Conservation (phyloP, 2,888 invertebrate genomes). For the Myopa tessellatipennis region DNA sequence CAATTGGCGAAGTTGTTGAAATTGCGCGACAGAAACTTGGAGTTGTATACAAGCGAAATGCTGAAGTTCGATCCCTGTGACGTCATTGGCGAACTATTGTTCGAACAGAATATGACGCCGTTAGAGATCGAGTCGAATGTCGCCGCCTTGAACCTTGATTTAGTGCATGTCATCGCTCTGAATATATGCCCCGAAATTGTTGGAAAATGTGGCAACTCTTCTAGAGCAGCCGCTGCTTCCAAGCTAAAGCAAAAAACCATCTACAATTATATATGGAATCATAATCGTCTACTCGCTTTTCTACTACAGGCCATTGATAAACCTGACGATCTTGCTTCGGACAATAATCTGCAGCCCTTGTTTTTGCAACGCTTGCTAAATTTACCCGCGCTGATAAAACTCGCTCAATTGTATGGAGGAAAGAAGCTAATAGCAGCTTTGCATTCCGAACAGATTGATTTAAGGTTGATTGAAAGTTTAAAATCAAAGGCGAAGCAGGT, state of each 20-base stretch:
- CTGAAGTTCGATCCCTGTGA: slow-evolving; percentile 69
- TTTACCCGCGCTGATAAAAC: slow-evolving; percentile 52
- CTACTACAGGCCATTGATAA: slow-evolving; percentile 56
- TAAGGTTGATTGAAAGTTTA: slow-evolving; percentile 48
- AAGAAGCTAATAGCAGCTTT: slow-evolving; percentile 58
- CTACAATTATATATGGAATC: slow-evolving; percentile 62
- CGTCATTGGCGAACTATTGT: slow-evolving; percentile 76
- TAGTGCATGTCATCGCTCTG: slow-evolving; percentile 78
- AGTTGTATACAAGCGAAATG: slow-evolving; percentile 58
- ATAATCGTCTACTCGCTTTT: slow-evolving; percentile 61
- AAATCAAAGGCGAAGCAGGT: slow-evolving; percentile 49
- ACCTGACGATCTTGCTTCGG: slow-evolving; percentile 16
- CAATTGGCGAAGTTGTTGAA: slow-evolving; percentile 66
- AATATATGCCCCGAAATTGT: slow-evolving; percentile 76
- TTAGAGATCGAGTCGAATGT: slow-evolving; percentile 77
- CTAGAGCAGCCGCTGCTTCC: slow-evolving; percentile 45
- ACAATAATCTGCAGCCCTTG: slow-evolving; percentile 49
- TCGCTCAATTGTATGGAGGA: slow-evolving; percentile 53
- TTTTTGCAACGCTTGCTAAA: slow-evolving; percentile 55
- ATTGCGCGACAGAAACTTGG: slow-evolving; percentile 59
- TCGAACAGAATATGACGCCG: slow-evolving; percentile 76
- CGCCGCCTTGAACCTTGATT: slow-evolving; percentile 77
- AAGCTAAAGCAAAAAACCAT: slow-evolving; percentile 58
- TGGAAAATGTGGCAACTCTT: slow-evolving; percentile 25
- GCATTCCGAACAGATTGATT: slow-evolving; percentile 56